Evolutionary conservation across 2,797 vertebrate species (phyloP), one percentile per base, ranked within the genome.

Genomic region (Bradypus variegatus): DNA sequence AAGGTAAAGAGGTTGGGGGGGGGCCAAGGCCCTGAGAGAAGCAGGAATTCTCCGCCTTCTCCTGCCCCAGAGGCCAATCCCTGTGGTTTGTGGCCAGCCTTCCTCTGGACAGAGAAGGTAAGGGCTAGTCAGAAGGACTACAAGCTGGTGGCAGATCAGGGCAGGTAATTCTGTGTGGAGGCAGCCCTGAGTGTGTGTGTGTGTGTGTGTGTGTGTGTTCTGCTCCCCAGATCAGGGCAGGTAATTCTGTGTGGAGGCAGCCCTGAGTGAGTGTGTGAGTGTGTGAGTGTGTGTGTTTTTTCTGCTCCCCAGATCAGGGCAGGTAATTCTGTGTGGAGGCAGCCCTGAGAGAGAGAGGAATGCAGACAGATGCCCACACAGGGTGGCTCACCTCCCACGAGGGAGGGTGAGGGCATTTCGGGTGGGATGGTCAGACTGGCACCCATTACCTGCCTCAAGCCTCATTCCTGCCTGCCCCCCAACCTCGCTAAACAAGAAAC

Each of bases 401-500:
- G 50, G 55, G 9, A 91, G 23, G 73, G 21, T 4, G 23, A 67
- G 41, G 58, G 89, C 73, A 75, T 75, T 77, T 86, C 13, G 38
- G 85, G 77, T 38, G 18, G 48, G 25, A 36, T 88, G 58, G 70
- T 80, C 76, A 86, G 60, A 69, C 75, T 87, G 58, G 85, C 27
- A 65, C 64, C 13, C 67, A 79, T 91, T 8, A 73, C 72, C 25
- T 60, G 48, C 69, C 67, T 78, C 27, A 80, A 69, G 29, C 65
- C 78, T 91, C 86, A 8, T 83, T 90, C 88, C 23, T 93, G 72
- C 76, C 67, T 69, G 72, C 21, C 18, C 76, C 15, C 10, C 65
- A 55, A 9, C 70, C 33, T 85, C 45, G 79, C 60, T 62, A 65
- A 58, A 89, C 29, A 85, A 94, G 94, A 92, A 92, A 89, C 55